Evolutionary conservation across 2,888 invertebrate genomes (phyloP), one percentile per base, ranked within the genome.

Genomic region (Xanthia togata): DNA sequence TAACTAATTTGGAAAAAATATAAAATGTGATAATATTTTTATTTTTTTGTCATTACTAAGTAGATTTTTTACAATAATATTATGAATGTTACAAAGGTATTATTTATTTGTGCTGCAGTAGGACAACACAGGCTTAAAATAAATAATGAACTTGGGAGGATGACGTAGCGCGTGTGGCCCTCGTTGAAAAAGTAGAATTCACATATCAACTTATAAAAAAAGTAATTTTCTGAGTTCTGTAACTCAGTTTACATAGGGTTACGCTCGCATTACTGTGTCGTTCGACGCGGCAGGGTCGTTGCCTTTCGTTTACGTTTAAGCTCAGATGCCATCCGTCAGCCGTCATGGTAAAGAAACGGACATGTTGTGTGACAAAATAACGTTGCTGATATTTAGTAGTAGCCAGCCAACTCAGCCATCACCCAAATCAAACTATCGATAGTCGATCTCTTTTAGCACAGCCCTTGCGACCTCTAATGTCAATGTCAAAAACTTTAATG

Each of bases 381-480:
- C 14, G n/a, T 4, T 26, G 14, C 31, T 12, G 2, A 23, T 35
- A 35, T 41, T 53, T 14, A 38, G 26, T n/a, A 20, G 14, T 9
- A 53, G 23, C 9, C 23, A 3, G 4, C 12, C 35, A 38, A 23
- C 6, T 5, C 23, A 3, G 4, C 12, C 35, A 38, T 26, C 6
- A 44, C 17, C 31, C 2, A 11, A 44, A 74, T 11, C 9, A 26
- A 81, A 75, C n/a, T 41, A 78, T 78, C 78, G 78, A 83, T 6
- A 47, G 23, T 50, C 76, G 23, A 82, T 50, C 6, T 38, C 2
- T 20, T 53, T 4, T 20, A 38, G 31, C 4, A 4, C 47, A 26
- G 12, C n/a, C 14, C 26, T 59, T 3, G 3, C 8, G 11, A 8
- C 14, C 23, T n/a, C 26, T 53, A 81, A 76, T 6, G 82, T 78